Conservation (phyloP, 2,113 vertebrate species). For the Scophthalmus maximus region DNA sequence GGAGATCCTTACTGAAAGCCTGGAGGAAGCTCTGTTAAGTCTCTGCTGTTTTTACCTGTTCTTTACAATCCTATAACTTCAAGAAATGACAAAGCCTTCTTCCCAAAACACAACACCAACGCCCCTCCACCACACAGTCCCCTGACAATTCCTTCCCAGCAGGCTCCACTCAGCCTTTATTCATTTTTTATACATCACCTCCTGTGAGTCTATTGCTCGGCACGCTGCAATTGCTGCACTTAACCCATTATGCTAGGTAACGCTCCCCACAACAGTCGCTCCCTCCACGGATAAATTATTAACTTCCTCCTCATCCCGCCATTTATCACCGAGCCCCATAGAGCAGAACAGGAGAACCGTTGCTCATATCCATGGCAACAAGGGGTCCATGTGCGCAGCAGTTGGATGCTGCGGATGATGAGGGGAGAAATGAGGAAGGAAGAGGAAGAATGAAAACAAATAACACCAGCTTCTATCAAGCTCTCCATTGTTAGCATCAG, state of each 20-base stretch:
- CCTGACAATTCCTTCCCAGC: constrained; percentile 75
- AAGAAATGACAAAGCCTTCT: constrained; percentile 63
- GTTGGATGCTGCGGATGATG: constrained; percentile 72
- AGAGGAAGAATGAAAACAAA: constrained; percentile 56
- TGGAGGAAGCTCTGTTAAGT: constrained; percentile 64
- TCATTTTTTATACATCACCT: constrained; percentile 79
- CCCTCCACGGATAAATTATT: constrained; percentile 83
- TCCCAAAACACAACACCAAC: constrained; percentile 51
- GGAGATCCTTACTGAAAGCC: constrained; percentile 66
- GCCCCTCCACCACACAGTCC: constrained; percentile 35
- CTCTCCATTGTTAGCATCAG: constrained; percentile 44
- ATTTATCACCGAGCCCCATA: constrained; percentile 79
- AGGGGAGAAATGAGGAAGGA: constrained; percentile 61
- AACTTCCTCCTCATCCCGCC: constrained; percentile 77
- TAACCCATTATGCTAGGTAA: constrained; percentile 82
- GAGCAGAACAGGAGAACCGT: constrained; percentile 66
- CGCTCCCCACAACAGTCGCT: constrained; percentile 72
- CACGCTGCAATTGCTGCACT: constrained; percentile 78
- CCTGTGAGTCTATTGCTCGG: constrained; percentile 72
- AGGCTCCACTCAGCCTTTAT: constrained; percentile 80
- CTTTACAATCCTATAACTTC: constrained; percentile 55
- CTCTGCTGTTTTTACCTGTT: constrained; percentile 55
- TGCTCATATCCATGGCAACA: constrained; percentile 79
- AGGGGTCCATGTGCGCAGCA: constrained; percentile 75
- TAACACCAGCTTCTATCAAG: constrained; percentile 66